Conservation (phyloP, 2,113 vertebrate genomes). For the Brachirus orientalis region DNA sequence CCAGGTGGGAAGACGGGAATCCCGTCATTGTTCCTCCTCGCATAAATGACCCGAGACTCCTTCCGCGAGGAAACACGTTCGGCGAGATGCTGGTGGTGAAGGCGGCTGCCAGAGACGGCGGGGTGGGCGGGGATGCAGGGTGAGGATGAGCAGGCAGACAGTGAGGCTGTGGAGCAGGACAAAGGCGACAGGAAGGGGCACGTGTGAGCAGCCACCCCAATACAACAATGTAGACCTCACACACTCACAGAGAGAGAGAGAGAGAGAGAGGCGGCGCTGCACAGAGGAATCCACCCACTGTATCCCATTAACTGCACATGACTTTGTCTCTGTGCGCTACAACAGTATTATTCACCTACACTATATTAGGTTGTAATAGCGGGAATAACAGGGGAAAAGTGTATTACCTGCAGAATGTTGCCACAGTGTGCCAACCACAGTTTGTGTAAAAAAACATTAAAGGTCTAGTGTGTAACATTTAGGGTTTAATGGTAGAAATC, state of each 20-base stretch:
- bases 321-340: constrained; percentile 1
- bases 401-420: too few relatives aligned
- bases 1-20: constrained; percentile 52
- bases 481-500: too few relatives aligned
- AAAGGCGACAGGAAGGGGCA: constrained; percentile 56
- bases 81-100: constrained; percentile 14
- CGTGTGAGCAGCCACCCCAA: constrained; percentile 49
- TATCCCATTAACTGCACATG: constrained; percentile 3
- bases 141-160: constrained; percentile 15
- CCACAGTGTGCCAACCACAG: too few relatives aligned
- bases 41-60: constrained; percentile 24
- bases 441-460: too few relatives aligned
- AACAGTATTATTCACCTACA: neutral
- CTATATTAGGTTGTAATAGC: too few relatives aligned
- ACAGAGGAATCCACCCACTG: constrained; percentile 21
- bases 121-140: neutral
- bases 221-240: constrained; percentile 52
- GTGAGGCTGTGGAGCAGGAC: constrained; percentile 56
- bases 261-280: constrained; percentile 52
- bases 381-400: neutral
- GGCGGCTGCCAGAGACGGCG: constrained; percentile 5
- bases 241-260: constrained; percentile 9
- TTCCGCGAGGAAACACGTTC: constrained; percentile 8
- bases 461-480: too few relatives aligned
- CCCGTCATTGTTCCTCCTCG: constrained; percentile 29